phyloP scores from a whole-genome alignment of 2,797 vertebrate genomes.

The Catostomus latipinnis region DNA sequence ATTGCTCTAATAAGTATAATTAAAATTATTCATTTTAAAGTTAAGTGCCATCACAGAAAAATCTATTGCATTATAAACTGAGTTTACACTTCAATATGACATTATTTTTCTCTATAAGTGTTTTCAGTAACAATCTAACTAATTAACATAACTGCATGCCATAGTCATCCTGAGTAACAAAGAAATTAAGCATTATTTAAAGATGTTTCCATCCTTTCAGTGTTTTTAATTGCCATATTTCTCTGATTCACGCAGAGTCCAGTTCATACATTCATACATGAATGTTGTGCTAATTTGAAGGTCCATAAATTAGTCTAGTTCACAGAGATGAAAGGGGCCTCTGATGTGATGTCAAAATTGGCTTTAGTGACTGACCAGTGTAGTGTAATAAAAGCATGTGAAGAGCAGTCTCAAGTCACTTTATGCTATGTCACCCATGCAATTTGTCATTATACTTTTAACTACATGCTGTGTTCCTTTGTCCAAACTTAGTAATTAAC shows the following conservation, averaged over 20 bases:
- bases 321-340: constrained; percentile 10
- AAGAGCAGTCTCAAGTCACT: constrained; percentile 46
- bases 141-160: neutral
- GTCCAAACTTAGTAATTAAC: neutral
- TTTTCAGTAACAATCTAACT: neutral
- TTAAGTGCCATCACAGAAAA: too few species aligned
- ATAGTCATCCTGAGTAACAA: too few species aligned
- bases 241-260: neutral
- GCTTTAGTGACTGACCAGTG: constrained; percentile 38
- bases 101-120: too few species aligned
- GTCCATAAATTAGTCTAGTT: neutral
- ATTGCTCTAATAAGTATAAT: too few species aligned
- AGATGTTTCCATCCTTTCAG: neutral
- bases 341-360: constrained; percentile 24
- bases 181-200: neutral
- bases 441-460: constrained; percentile 44
- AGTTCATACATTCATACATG: neutral
- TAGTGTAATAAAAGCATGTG: constrained; percentile 38
- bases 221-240: neutral
- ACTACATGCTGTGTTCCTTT: neutral
- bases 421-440: constrained; percentile 43
- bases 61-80: too few species aligned
- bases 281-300: neutral
- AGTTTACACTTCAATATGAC: too few species aligned
- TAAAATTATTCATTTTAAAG: too few species aligned